Evolutionary conservation across 2,797 vertebrate genomes (phyloP), one percentile per base, ranked within the genome.

Genomic region (Manis pentadactyla): DNA sequence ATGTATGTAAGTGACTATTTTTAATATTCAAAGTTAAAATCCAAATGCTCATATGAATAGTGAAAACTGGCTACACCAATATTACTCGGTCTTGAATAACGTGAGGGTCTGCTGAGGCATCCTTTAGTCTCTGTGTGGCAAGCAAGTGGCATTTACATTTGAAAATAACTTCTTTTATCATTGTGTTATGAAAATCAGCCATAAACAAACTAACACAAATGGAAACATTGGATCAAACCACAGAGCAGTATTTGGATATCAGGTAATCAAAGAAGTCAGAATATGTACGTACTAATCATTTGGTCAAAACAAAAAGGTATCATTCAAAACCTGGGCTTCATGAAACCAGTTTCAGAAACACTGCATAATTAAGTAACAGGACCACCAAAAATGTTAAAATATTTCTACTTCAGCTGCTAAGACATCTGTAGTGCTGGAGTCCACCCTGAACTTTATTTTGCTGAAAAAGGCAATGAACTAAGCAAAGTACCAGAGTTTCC

Each of bases 11-110:
- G 13, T 66, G 2, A 71, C 10, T 1, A 68, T 39, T 73, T 87
- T 96, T 64, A 87, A 39, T 53, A 42, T 49, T 88, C 25, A 92
- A 95, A 81, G 42, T 75, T 78, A 42, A 90, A 92, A 77, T 53
- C 15, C 93, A 90, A 61, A 63, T 69, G 12, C 34, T 51, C 2
- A 46, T 0, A 34, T 4, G 23, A 37, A 49, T 64, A 63, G 7
- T 39, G 17, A 89, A 68, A 74, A 63, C 14, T 53, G 5, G 31
- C 31, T 73, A 31, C 34, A 55, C 0, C 6, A 25, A 39, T 53
- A 78, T 87, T 79, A 74, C 39, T 84, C 19, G 74, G 4, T 21
- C n/a, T 21, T 79, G 21, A 96, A 64, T 93, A 57, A 85, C 19
- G 29, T 93, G 21, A 87, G 31, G 15, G 6, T 0, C 25, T 63